Conservation (phyloP, 1,140 invertebrate species). For the Steinernema feltiae region DNA sequence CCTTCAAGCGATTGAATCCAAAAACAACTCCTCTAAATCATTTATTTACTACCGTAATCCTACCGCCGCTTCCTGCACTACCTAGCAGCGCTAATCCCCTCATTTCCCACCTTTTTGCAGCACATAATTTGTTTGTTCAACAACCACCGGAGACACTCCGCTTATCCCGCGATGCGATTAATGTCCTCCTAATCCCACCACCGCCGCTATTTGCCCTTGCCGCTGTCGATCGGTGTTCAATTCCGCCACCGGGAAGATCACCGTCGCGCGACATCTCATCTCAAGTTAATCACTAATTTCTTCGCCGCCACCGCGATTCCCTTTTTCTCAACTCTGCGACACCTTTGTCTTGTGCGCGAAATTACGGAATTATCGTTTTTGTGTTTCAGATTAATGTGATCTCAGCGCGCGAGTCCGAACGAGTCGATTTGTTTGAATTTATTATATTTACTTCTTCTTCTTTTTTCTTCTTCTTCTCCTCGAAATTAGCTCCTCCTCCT, state of each 20-base stretch:
- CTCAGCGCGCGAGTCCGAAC: neutral
- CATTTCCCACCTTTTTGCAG: neutral
- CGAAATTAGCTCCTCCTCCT: constrained; percentile 18
- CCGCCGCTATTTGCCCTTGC: too few relatives aligned
- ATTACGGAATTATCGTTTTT: neutral
- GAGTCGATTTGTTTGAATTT: constrained; percentile 9
- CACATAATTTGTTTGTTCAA: neutral
- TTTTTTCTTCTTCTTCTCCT: constrained; percentile 7
- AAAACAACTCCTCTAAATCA: neutral
- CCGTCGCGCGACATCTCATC: constrained; percentile 15
- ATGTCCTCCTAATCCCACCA: too few relatives aligned
- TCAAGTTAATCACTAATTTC: constrained; percentile 8
- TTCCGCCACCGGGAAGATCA: neutral
- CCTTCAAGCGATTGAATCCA: too few relatives aligned
- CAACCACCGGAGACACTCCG: neutral
- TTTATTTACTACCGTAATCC: neutral
- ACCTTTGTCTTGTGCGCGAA: constrained; percentile 8
- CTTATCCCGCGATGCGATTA: too few relatives aligned
- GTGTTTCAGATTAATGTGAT: constrained; percentile 13
- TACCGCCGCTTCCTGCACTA: neutral
- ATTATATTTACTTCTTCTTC: constrained; percentile 11
- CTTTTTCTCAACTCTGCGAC: neutral
- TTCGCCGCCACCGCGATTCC: neutral
- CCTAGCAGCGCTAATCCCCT: neutral
- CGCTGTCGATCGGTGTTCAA: neutral